Base-by-base conservation (phyloP, 2,797 vertebrate genomes). In the Centropyge bicolor region DNA sequence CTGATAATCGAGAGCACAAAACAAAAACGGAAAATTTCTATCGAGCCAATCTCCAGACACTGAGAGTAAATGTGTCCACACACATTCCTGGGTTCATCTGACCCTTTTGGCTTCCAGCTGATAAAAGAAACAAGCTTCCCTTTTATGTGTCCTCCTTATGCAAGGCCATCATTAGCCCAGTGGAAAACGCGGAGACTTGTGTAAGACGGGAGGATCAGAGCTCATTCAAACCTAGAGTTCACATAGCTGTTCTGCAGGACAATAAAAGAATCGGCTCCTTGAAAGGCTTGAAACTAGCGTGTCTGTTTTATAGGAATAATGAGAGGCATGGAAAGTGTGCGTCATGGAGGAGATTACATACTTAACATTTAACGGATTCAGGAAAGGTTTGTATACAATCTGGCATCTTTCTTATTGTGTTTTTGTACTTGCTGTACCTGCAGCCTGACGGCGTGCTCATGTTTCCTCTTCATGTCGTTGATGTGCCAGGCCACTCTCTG, bases 391-490 rank as follows among this genome's bases (percentile, higher is more conserved):
- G 20, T 3, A 54, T 20, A 55, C 5, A 56, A 24, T 19, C 38
- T 19, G 8, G 6, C 16, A 49, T 36, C 7, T 9, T 31, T 52
- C 20, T 51, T 16, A 31, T 61, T 43, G 31, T 36, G 48, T 41
- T 69, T 40, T 41, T 24, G 54, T 14, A 16, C 27, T 57, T 13
- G 48, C 16, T 88, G 72, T 93, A 99, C 98, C 96, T 99, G 98
- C 67, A 99, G 81, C 75, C 98, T 94, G 31, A 99, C 95, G 0
- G 97, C 96, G 0, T 99, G 98, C 83, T 99, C 98, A 0, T 99
- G 98, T 54, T 98, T 99, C 91, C 98, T 96, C 93, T 99, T 99
- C 98, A 99, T 99, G 92, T 99, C 98, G 52, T 99, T 99, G 93
- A 99, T 99, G 92, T 99, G 97, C 97, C 98, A 98, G 22, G 98